Conservation (phyloP, 35 echinoderm and acorn worm species). For the Heliocidaris tuberculata region DNA sequence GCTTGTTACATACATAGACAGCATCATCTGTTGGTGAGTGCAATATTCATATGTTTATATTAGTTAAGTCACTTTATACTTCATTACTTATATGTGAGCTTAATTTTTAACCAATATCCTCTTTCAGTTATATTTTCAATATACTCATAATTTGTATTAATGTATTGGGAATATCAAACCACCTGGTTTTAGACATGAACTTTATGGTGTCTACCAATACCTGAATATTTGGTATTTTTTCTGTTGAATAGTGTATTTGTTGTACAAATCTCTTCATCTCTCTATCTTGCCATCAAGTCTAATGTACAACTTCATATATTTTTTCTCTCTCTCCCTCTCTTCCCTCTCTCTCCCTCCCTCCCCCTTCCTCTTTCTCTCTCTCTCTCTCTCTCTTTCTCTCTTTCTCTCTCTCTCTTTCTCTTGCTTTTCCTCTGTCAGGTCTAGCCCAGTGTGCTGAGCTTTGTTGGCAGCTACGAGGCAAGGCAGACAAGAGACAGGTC, state of each 20-base stretch:
- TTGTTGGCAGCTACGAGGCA: conserved; percentile 91
- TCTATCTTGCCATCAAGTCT: no score
- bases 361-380: no score
- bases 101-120: no score
- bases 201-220: no score
- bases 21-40: not conserved
- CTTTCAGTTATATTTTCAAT: no score
- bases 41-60: not conserved
- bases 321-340: not conserved
- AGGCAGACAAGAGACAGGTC: conserved; percentile 86
- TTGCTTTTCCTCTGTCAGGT: conserved; percentile 41
- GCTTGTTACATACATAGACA: not conserved
- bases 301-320: no score
- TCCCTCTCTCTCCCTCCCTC: not conserved
- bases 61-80: not conserved
- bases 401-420: not conserved
- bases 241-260: no score
- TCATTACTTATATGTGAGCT: not conserved
- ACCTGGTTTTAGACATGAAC: no score
- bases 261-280: no score
- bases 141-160: no score
- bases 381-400: not conserved
- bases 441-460: conserved; percentile 96
- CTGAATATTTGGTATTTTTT: no score
- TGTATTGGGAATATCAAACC: no score